Base-by-base conservation (phyloP, 2,797 vertebrate species). In the Pterois miles region DNA sequence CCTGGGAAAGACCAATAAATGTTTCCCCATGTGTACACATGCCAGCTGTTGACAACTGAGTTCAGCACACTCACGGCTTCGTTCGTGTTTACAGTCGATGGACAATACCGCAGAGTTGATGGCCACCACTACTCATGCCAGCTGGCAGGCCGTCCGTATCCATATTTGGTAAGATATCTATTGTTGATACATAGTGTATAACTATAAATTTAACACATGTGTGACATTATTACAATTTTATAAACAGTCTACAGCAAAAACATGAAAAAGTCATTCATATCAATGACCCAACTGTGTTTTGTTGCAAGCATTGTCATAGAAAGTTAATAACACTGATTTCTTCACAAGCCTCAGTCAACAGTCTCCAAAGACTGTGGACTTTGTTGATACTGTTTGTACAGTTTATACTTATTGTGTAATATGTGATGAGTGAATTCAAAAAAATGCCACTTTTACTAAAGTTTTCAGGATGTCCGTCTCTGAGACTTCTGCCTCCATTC, bases 11-110 rank as follows among this genome's bases (percentile, higher is more conserved):
- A 65, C 78, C 85, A 67, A 79, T 78, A 78, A 77, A 80, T 82
- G 86, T 66, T 22, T 81, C 83, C 43, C 78, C 84, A 70, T n/a
- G 40, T 75, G 80, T 33, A 27, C 78, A 71, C 74, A 38, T 74
- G 77, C 74, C 81, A 69, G 69, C 78, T 74, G 75, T 71, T 76
- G 65, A 85, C 72, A 70, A 59, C 76, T 70, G 76, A 88, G 68
- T 74, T 89, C 84, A 84, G 86, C 88, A 83, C 85, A 86, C 83
- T 89, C 54, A 53, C 59, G 1, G 53, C 83, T 87, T 86, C 89
- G 85, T 88, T 91, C 87, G 60, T 87, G 72, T 87, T 84, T 82
- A 76, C 71, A 58, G 71, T 71, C n/a, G 52, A 66, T 57, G 73
- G 40, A 38, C 72, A 76, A 64, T 40, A 57, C 48, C 38, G 20